Evolutionary conservation across 2,888 invertebrate genomes (phyloP), one percentile per base, ranked within the genome.

Genomic region (Aphelenchoides bicaudatus): DNA sequence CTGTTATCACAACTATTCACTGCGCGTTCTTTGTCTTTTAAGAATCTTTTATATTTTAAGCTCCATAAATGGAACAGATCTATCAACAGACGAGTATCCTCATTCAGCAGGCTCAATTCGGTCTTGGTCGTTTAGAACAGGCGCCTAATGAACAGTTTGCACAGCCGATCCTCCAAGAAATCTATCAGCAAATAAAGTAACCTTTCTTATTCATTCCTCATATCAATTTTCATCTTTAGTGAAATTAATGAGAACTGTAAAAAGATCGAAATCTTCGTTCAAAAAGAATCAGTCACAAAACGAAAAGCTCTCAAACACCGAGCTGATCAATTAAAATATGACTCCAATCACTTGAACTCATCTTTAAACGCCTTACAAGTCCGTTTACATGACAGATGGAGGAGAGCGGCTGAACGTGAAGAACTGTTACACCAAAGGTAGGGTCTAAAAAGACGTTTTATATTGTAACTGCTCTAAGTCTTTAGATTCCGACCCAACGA

Each of bases 401-500:
- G 72, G 50, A 65, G 68, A 3, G 71, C 66, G 0, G 68, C 62
- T 23, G 75, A 76, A 29, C 43, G 76, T 30, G 73, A 76, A 34
- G 75, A 76, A 50, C 61, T 76, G 3, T 53, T 75, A 38, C 72
- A 58, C 13, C 71, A 72, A 46, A 57, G 72, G 71, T 70, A 48
- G 4, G 51, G 5, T 38, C 39, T 47, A 21, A 52, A 25, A n/a
- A n/a, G 21, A 49, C 21, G 27, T 61, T 21, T 8, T 23, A 21
- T 6, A 3, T 21, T 28, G 25, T 10, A 16, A 10, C 38, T n/a
- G 5, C 6, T 19, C 4, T 3, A n/a, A 10, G 25, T 50, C 56
- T 71, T 28, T 56, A 74, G 75, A 53, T 73, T 67, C 56, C 67
- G 68, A 8, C 70, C 74, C 4, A 77, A 74, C 54, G 74, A 74